Base-by-base conservation (phyloP, 2,888 invertebrate genomes). In the Chorisops tibialis region DNA sequence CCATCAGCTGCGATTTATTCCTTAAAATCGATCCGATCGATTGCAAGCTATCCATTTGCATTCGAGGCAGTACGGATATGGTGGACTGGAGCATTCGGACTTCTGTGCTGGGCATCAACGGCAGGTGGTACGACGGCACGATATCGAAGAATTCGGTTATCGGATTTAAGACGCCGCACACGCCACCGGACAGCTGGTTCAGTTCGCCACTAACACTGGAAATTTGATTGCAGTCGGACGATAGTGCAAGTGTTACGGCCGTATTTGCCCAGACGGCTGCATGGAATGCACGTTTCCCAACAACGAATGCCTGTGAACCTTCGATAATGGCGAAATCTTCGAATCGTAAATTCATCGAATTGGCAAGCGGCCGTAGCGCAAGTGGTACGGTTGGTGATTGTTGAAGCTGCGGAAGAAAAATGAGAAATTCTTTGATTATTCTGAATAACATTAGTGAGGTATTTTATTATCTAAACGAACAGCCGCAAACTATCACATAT, bases 131-230 rank as follows among this genome's bases (percentile, higher is more conserved):
- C 65, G 83, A 79, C 19, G 91, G 89, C 58, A 91, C 85, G 68
- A 88, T 76, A 73, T 91, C 91, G 71, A 87, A 88, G 76, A 91
- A 91, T 79, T 91, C 91, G 6, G 89, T 88, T 35, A 91, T 83
- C 6, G 91, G 88, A 68, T 84, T 83, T 65, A 91, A 78, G 69
- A 85, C 86, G 70, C 87, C 88, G 73, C 84, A 83, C 6, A 85
- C 81, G 67, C 87, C 88, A 70, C 85, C 85, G 4, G 85, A 82
- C 66, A 85, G 74, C 66, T 85, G 85, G 14, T 82, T 84, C 2
- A 78, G 67, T 35, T 78, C 78, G 1, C 78, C 77, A 11, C 77
- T 75, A 4, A 76, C 73, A 11, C 78, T 76, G 0, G 82, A 82
- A 76, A 84, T 80, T 67, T 86, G 83, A 70, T 79, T 79, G 60